These are phyloP conservation scores for Odontophorus gujanensis DNA, from an alignment of 2,113 vertebrate species.

Conservation along the genomic window DNA sequence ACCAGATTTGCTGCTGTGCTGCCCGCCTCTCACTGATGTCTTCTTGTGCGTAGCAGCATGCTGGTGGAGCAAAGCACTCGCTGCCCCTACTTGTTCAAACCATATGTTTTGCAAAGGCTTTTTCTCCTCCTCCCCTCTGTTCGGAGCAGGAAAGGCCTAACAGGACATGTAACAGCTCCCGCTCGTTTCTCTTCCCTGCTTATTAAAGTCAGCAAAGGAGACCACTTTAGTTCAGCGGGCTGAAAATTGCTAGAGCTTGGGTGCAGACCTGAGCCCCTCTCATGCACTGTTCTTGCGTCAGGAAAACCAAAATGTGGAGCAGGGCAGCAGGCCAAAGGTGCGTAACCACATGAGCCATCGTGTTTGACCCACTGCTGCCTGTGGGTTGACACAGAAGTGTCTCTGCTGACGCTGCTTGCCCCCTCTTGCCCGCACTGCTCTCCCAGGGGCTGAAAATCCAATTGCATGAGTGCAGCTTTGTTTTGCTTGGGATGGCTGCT, in stretches of 20 bases:
- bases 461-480: accelerated
- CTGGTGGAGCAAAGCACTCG: neutral
- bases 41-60: neutral
- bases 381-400: neutral
- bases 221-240: accelerated
- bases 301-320: neutral
- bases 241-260: neutral
- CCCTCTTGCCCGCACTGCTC: accelerated
- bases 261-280: neutral
- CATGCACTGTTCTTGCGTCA: accelerated
- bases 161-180: neutral
- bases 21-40: conserved; percentile 36
- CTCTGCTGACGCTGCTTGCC: neutral
- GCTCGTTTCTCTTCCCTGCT: neutral
- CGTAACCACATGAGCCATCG: accelerated
- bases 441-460: neutral
- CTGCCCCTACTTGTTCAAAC: conserved; percentile 14
- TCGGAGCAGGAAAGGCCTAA: neutral
- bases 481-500: neutral
- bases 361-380: neutral
- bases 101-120: conserved; percentile 40
- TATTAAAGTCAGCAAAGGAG: neutral
- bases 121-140: neutral
- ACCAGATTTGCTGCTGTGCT: conserved; percentile 31
- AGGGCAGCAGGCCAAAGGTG: neutral